Evolutionary conservation across 53 echinoderm and acorn worm species (phyloP).

Genomic region (Paelopatides confundens): DNA sequence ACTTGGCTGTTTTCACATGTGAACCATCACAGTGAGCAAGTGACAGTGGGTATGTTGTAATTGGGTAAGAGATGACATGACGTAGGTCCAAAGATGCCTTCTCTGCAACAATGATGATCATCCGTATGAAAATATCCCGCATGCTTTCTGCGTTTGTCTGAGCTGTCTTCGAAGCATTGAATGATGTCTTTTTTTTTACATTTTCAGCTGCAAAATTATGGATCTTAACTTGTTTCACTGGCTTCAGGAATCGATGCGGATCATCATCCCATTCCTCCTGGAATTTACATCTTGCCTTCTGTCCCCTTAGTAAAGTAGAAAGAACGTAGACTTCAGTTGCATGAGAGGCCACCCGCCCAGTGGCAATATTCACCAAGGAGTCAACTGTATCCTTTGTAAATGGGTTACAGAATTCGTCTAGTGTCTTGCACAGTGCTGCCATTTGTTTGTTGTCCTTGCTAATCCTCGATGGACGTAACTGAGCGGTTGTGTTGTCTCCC

Average conservation of each 20-base stretch:
- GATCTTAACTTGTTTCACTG: slow-evolving; percentile 47
- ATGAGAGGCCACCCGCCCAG: slow-evolving; percentile 44
- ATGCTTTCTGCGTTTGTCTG: slow-evolving; percentile 41
- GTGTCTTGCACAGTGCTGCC: neutral
- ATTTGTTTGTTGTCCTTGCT: slow-evolving; percentile 48
- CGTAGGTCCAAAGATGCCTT: slow-evolving; percentile 51
- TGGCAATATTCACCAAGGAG: slow-evolving; percentile 46
- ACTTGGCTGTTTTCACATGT: slow-evolving; percentile 58
- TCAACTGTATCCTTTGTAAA: slow-evolving; percentile 43
- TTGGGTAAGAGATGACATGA: slow-evolving; percentile 36
- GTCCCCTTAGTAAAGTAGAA: slow-evolving; percentile 40
- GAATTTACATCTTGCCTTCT: slow-evolving; percentile 31
- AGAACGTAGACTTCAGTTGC: slow-evolving; percentile 26
- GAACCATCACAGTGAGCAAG: slow-evolving; percentile 38
- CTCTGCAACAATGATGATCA: slow-evolving; percentile 47
- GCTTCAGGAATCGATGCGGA: slow-evolving; percentile 44
- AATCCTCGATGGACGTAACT: slow-evolving; percentile 43
- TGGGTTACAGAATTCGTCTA: slow-evolving; percentile 63
- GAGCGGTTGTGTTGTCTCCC: slow-evolving; percentile 32
- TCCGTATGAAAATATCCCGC: slow-evolving; percentile 51
- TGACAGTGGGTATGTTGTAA: slow-evolving; percentile 35
- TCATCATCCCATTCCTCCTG: slow-evolving; percentile 52
- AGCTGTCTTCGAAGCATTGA: neutral
- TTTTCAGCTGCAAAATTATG: slow-evolving; percentile 56
- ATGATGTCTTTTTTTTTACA: neutral